Conservation (phyloP, 1,140 invertebrate species). For the Glossosoma conforme region DNA sequence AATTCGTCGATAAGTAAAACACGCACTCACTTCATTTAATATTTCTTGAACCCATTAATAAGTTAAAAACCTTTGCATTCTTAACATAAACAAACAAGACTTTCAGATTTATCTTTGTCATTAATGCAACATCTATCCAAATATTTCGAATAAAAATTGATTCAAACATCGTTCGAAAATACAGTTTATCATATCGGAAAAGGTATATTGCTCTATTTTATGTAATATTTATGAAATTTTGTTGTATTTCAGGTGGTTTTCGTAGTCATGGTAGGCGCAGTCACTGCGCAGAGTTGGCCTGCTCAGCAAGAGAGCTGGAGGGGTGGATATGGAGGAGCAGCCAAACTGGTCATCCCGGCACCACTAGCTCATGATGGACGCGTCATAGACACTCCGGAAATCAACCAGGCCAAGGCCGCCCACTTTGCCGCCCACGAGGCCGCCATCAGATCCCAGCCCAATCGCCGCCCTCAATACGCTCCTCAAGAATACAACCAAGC, state of each 20-base stretch:
- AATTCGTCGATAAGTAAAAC: no score
- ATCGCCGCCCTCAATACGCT: conserved; percentile 4
- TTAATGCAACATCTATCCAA: no score
- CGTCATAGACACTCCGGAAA: conserved; percentile 45
- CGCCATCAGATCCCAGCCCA: conserved; percentile 29
- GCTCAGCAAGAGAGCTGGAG: conserved; percentile 27
- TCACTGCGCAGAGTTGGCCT: conserved; percentile 36
- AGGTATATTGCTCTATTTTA: no score
- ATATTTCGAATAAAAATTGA: no score
- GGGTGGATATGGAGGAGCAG: conserved; percentile 27
- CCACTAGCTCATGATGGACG: conserved; percentile 38
- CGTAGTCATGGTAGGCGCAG: conserved; percentile 38
- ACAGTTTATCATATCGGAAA: no score
- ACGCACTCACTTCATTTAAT: no score
- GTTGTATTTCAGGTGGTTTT: conserved; percentile 34
- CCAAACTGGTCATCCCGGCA: conserved; percentile 17
- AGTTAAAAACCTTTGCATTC: no score
- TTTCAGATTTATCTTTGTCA: no score
- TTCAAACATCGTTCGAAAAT: no score
- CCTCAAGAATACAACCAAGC: conserved; percentile 4
- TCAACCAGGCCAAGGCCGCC: conserved; percentile 45
- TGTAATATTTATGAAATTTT: no score
- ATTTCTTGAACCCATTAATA: no score
- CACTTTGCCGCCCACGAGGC: conserved; percentile 44
- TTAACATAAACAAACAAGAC: no score